phyloP scores from a whole-genome alignment of 2,888 invertebrate genomes.

The Melinaea marsaeus region DNA sequence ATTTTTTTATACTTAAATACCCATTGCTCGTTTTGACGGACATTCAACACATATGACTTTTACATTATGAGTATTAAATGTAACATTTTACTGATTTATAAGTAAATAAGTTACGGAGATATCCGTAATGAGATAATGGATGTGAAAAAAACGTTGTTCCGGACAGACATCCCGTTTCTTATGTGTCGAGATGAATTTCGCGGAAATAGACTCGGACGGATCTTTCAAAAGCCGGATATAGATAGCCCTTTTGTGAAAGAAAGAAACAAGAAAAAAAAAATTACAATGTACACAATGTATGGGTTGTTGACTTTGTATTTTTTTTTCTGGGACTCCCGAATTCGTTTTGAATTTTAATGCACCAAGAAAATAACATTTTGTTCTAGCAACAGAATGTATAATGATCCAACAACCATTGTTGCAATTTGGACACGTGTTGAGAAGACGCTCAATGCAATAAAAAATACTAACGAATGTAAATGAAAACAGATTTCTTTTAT shows the following conservation, averaged over 20 bases:
- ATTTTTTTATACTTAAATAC: conserved; percentile 51
- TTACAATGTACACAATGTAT: conserved; percentile 47
- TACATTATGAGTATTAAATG: not conserved
- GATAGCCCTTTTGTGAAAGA: conserved; percentile 68
- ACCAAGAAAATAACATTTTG: conserved; percentile 49
- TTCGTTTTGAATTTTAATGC: conserved; percentile 51
- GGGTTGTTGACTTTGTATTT: conserved; percentile 59
- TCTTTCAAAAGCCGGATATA: conserved; percentile 66
- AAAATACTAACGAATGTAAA: not conserved
- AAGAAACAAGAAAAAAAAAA: conserved; percentile 58
- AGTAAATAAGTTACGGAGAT: conserved; percentile 29
- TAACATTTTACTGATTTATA: not conserved
- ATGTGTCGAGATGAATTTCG: conserved; percentile 70
- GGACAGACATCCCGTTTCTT: conserved; percentile 75
- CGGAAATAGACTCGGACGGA: conserved; percentile 61
- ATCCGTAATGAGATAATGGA: conserved; percentile 49
- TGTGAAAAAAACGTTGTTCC: conserved; percentile 66
- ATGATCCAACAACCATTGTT: conserved; percentile 33
- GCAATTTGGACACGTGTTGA: conserved; percentile 14
- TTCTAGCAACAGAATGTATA: conserved; percentile 43
- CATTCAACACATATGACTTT: conserved; percentile 13
- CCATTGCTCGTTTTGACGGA: conserved; percentile 47
- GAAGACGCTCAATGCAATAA: conserved; percentile 6
- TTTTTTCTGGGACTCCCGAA: conserved; percentile 48
- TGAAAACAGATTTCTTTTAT: not conserved